A percentile compares a stretch with the other conserved stretches of the same genome.
phyloP scores from a whole-genome alignment of 2,797 vertebrate genomes.

The Sciurus vulgaris region DNA sequence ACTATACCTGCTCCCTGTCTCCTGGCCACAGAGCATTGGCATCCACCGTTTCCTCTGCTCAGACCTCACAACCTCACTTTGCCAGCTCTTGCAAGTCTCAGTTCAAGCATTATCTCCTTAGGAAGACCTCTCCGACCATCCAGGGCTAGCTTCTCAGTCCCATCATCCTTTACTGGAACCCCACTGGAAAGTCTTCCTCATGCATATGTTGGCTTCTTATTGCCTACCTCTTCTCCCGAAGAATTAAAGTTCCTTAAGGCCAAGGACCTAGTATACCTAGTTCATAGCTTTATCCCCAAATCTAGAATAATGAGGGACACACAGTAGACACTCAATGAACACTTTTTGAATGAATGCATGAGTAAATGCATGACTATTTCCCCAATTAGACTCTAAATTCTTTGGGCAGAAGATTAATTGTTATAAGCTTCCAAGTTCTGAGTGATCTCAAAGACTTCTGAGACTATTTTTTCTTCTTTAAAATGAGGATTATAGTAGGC shows the following conservation, averaged over 20 bases:
- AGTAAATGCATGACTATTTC: background rate
- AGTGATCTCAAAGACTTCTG: background rate
- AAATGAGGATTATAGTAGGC: background rate
- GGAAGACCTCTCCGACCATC: background rate
- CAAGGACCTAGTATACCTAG: background rate
- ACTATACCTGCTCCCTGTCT: background rate
- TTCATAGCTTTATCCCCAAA: background rate
- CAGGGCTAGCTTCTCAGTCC: background rate
- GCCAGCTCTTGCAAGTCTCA: background rate
- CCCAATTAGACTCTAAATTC: background rate
- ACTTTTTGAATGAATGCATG: background rate
- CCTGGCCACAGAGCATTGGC: background rate
- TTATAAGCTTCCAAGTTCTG: background rate
- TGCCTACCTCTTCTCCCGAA: background rate
- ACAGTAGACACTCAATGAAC: background rate
- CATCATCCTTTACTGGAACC: background rate
- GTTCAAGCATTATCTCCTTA: background rate
- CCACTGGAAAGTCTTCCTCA: background rate
- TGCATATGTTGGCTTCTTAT: background rate
- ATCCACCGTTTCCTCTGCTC: background rate
- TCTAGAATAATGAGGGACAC: background rate
- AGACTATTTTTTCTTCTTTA: background rate
- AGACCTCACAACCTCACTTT: background rate
- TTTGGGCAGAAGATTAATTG: background rate
- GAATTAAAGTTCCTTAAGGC: background rate